Evolutionary conservation across 2,888 invertebrate genomes (phyloP), one percentile per base, ranked within the genome.

Genomic region (Labia minor): DNA sequence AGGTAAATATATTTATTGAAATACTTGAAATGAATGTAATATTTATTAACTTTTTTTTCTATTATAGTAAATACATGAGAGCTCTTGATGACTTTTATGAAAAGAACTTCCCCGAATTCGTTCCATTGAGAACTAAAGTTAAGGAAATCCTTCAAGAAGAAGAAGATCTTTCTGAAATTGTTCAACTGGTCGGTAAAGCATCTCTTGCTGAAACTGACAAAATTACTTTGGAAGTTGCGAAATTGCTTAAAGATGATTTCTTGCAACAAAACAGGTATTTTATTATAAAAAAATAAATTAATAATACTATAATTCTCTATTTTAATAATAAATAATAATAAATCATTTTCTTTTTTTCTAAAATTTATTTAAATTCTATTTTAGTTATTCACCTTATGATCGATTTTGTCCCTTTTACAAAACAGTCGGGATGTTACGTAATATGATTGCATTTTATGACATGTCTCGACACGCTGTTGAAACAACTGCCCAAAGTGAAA

Each of bases 341-440:
- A 64, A 64, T 21, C 21, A 11, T 14, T 19, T 14, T 14, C 10
- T 14, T 21, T 18, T 19, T 1, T 66, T n/a, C 19, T 16, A n/a
- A 20, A 19, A 18, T 65, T 14, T 65, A 21, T 66, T 66, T 10
- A 6, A 18, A 19, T 20, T 67, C 61, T 65, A 65, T 71, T 69
- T 0, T 77, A 87, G 87, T 75, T 92, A 95, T 79, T 92, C 94
- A 1, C 81, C 92, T 1, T 95, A 95, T 81, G 95, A 95, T 81
- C 87, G 98, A 71, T 98, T 95, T 86, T 99, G 99, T 77, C 99
- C 99, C 75, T 99, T 99, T 86, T 99, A 98, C 85, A 99, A 99
- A 84, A 98, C 98, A 16, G 95, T 95, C 69, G 98, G 96, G 73
- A 99, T 99, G 98, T 79, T 99, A 77, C 88, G 86, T 78, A 99